A percentile compares a stretch with the other conserved stretches of the same genome.
Evolutionary conservation across 1,140 invertebrate species (phyloP).

Genomic region (Gonioctena quinquepunctata): DNA sequence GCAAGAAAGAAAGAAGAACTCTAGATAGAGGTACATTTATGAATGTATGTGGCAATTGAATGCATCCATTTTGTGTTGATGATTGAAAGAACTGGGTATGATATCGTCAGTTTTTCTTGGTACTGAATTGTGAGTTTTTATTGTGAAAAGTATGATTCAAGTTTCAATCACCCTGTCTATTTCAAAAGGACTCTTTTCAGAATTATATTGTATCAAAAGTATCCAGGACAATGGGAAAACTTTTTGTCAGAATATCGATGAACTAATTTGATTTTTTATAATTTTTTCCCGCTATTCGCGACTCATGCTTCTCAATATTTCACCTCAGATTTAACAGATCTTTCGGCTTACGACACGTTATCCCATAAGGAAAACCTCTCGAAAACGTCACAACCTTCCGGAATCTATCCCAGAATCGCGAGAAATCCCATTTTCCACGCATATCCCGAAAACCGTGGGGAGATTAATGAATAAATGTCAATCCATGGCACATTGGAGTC

Average conservation of each 20-base stretch:
- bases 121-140: too few species aligned
- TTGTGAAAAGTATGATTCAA: too few species aligned
- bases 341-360: background rate
- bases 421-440: background rate
- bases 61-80: too few species aligned
- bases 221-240: too few species aligned
- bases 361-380: background rate
- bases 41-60: too few species aligned
- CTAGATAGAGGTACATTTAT: too few species aligned
- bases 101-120: too few species aligned
- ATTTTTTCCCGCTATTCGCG: background rate
- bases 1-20: too few species aligned
- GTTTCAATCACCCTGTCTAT: too few species aligned
- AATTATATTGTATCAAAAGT: background rate
- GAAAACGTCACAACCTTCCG: background rate
- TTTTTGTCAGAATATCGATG: too few species aligned
- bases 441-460: background rate
- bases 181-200: background rate
- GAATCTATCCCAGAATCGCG: background rate
- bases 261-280: too few species aligned
- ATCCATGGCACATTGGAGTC: background rate
- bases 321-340: background rate
- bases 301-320: background rate
- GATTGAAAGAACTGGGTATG: too few species aligned
- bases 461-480: background rate